These are phyloP conservation scores for Scaeva pyrastri DNA, from an alignment of 2,888 invertebrate genomes.

Conservation along the genomic window DNA sequence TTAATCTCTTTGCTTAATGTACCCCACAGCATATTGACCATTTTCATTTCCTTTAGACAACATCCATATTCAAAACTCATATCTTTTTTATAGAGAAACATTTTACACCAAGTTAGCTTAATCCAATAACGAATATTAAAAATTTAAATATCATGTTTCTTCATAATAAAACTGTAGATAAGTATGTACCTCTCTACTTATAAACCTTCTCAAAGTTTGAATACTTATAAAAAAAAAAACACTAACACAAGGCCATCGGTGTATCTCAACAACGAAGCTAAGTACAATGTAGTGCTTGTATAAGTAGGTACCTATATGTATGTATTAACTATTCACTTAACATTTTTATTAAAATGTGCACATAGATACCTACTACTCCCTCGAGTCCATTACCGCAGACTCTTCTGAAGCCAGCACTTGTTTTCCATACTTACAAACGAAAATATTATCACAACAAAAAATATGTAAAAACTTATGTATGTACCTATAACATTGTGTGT, in stretches of 20 bases:
- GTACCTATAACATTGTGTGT: too few species aligned
- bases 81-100: neutral
- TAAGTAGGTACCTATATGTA: neutral
- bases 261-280: too few species aligned
- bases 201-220: neutral
- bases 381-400: neutral
- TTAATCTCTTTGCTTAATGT: too few species aligned
- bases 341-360: slow-evolving; percentile 52
- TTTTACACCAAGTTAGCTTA: neutral
- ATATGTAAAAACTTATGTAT: neutral
- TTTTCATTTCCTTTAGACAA: neutral
- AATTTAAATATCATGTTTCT: neutral
- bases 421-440: neutral
- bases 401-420: neutral
- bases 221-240: slow-evolving; percentile 2
- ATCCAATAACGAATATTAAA: neutral
- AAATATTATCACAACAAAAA: neutral
- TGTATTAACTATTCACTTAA: slow-evolving; percentile 43
- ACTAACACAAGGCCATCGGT: neutral
- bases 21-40: neutral
- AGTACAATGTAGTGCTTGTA: slow-evolving; percentile 6
- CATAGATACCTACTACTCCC: slow-evolving; percentile 17
- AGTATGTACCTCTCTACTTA: neutral
- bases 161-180: neutral
- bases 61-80: slow-evolving; percentile 2